Percentiles rank a stretch among this genome's conserved stretches.
Evolutionary conservation across 92 coral and sea anemone species (phyloP).

Genomic region (Diadumene lineata): DNA sequence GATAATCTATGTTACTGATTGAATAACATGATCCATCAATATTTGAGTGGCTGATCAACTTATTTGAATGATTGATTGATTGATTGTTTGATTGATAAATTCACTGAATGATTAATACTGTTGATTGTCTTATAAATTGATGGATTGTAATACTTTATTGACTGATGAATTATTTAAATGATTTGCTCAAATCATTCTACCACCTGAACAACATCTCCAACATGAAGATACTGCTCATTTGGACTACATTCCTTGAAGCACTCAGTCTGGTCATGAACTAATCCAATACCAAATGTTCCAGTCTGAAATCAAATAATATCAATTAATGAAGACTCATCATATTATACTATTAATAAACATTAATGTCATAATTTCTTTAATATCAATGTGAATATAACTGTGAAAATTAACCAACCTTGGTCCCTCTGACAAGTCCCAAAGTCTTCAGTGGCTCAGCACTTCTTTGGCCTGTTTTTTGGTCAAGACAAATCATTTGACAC

Average conservation of each 20-base stretch:
- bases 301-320: neutral
- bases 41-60: no score
- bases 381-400: neutral
- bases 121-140: no score
- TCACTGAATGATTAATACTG: no score
- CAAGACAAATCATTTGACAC: slow-evolving; percentile 93
- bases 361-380: no score
- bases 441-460: slow-evolving; percentile 80
- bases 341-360: no score
- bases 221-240: slow-evolving; percentile 3
- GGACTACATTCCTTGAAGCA: neutral
- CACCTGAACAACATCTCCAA: slow-evolving; percentile 14
- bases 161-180: neutral
- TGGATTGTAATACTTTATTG: no score
- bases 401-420: slow-evolving; percentile 43
- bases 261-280: slow-evolving; percentile 1
- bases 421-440: slow-evolving; percentile 70
- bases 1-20: no score
- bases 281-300: slow-evolving; percentile 32
- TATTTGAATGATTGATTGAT: no score
- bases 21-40: no score
- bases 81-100: no score
- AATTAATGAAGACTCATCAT: neutral
- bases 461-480: slow-evolving; percentile 77
- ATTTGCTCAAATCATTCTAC: neutral